Percentiles rank a stretch among this genome's conserved stretches.
Conservation (phyloP, 2,113 vertebrate species). For the Hyperopisus bebe region DNA sequence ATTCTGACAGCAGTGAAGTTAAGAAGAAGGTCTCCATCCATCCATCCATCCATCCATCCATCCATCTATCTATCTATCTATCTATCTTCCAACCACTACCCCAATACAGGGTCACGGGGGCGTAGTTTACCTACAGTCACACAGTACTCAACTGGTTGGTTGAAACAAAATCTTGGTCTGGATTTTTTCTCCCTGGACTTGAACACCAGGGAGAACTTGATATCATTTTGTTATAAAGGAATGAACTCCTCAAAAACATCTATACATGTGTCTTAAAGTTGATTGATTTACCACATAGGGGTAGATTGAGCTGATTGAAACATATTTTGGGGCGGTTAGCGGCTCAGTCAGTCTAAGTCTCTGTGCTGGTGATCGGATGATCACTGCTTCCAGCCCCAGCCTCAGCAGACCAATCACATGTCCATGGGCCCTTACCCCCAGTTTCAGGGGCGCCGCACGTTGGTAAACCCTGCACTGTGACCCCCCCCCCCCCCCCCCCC, state of each 20-base stretch:
- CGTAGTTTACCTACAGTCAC: background rate
- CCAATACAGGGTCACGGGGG: background rate
- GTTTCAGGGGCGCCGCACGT: background rate
- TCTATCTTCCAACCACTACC: background rate
- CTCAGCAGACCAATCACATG: background rate
- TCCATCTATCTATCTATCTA: background rate
- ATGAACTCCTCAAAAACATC: background rate
- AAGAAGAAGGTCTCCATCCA: background rate
- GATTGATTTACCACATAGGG: background rate
- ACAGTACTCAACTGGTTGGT: background rate
- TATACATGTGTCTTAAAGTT: background rate
- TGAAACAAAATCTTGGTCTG: background rate
- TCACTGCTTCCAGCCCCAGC: too few relatives aligned
- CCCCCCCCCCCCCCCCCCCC: too few relatives aligned
- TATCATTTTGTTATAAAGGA: background rate
- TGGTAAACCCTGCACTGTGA: background rate
- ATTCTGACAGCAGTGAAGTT: background rate
- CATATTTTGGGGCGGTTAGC: background rate
- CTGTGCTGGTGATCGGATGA: too few relatives aligned
- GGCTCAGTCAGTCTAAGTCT: too few relatives aligned
- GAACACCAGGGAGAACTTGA: too few relatives aligned
- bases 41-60: background rate
- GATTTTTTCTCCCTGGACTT: background rate
- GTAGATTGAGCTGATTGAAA: background rate
- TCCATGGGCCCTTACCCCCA: background rate